Evolutionary conservation across 2,888 invertebrate species (phyloP).

Genomic region (Kuschelorhynchus macadamiae): DNA sequence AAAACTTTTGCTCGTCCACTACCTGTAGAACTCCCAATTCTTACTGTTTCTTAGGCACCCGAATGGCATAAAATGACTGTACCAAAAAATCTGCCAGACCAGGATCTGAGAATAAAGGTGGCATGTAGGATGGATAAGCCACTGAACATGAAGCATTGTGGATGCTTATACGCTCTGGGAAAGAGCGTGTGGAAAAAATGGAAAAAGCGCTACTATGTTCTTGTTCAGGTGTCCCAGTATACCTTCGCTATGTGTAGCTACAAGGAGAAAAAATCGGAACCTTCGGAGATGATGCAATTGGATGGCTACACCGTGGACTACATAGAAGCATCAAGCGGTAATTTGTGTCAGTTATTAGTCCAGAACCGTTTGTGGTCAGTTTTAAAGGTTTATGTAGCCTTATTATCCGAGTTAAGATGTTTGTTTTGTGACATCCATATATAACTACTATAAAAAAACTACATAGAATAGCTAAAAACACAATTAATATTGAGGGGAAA

Average conservation of each 20-base stretch:
- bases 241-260: constrained; percentile 99
- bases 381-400: too few species aligned
- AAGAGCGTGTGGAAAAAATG: constrained; percentile 99
- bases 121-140: constrained; percentile 99
- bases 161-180: constrained; percentile 92
- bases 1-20: too few species aligned
- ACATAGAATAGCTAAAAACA: too few species aligned
- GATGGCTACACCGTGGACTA: constrained; percentile 99
- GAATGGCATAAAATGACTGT: constrained; percentile 99
- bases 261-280: constrained; percentile 99
- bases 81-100: constrained; percentile 94
- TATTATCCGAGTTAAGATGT: too few species aligned
- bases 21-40: too few species aligned
- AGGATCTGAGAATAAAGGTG: constrained; percentile 96
- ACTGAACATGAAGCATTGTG: constrained; percentile 98
- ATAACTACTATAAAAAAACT: too few species aligned
- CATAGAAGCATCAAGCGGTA: constrained; percentile 95
- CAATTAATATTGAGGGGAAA: too few species aligned
- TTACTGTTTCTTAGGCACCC: constrained; percentile 76
- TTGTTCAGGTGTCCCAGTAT: constrained; percentile 99
- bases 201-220: constrained; percentile 98
- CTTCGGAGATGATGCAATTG: constrained; percentile 99
- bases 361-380: not conserved
- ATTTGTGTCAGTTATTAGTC: constrained; percentile 50
- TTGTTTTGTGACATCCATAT: too few species aligned